These are phyloP conservation scores for Littorina saxatilis DNA, from an alignment of 1,140 invertebrate species.

Conservation along the genomic window DNA sequence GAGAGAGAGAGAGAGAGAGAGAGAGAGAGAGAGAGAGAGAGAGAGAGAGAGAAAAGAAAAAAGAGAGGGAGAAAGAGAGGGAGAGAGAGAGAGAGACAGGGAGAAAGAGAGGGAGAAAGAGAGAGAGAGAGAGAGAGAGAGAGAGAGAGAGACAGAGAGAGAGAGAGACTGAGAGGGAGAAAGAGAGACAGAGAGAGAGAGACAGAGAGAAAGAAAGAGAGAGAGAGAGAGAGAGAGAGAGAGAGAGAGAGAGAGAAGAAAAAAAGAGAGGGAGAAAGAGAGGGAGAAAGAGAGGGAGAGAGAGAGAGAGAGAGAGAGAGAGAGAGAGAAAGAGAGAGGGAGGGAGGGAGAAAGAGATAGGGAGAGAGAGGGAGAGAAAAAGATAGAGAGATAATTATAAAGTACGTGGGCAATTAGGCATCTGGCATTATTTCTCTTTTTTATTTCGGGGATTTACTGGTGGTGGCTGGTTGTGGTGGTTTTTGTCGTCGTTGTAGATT, in stretches of 20 bases:
- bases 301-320: neutral
- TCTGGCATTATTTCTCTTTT: no score
- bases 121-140: conserved; percentile 11
- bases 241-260: neutral
- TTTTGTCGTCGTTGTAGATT: no score
- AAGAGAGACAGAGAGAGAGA: neutral
- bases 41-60: no score
- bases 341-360: conserved; percentile 6
- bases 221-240: neutral
- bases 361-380: conserved; percentile 7
- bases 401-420: no score
- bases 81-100: no score
- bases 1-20: no score
- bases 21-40: no score
- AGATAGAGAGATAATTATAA: no score
- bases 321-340: conserved; percentile 12
- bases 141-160: neutral
- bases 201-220: neutral
- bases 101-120: neutral
- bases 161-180: neutral
- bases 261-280: neutral
- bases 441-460: no score
- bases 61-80: no score
- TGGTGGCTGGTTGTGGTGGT: no score
- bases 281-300: neutral